A percentile compares a stretch with the other conserved stretches of the same genome.
phyloP scores from a whole-genome alignment of 53 echinoderm and acorn worm species.

The Antedon mediterranea region DNA sequence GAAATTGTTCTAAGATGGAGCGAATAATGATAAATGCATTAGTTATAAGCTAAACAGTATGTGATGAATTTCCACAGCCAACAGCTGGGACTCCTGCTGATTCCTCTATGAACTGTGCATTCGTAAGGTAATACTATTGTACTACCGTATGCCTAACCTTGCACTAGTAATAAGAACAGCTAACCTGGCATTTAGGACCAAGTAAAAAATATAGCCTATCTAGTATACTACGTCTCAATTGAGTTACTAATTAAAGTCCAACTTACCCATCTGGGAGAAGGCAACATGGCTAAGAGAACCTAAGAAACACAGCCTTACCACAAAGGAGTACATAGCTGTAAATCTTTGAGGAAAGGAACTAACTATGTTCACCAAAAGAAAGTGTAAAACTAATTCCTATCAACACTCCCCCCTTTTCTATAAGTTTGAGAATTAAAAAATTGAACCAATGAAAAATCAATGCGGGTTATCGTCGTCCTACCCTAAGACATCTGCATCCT shows the following conservation, averaged over 20 bases:
- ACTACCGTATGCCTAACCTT: neutral
- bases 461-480: neutral
- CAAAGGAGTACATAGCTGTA: conserved; percentile 78
- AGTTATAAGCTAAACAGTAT: neutral
- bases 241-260: neutral
- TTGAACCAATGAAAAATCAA: neutral
- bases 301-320: conserved; percentile 1
- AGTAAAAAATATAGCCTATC: neutral
- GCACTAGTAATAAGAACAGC: neutral
- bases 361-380: neutral
- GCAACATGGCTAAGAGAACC: neutral
- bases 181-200: neutral
- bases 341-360: conserved; percentile 27
- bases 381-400: neutral
- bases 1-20: neutral
- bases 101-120: neutral
- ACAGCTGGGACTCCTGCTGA: neutral
- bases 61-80: neutral
- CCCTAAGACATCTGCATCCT: neutral
- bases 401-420: neutral
- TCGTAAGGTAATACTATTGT: neutral
- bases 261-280: neutral
- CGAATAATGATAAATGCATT: neutral
- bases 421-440: neutral
- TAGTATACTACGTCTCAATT: too few species aligned